phyloP scores from a whole-genome alignment of 2,888 invertebrate species.

The Tuberolachnus salignus region DNA sequence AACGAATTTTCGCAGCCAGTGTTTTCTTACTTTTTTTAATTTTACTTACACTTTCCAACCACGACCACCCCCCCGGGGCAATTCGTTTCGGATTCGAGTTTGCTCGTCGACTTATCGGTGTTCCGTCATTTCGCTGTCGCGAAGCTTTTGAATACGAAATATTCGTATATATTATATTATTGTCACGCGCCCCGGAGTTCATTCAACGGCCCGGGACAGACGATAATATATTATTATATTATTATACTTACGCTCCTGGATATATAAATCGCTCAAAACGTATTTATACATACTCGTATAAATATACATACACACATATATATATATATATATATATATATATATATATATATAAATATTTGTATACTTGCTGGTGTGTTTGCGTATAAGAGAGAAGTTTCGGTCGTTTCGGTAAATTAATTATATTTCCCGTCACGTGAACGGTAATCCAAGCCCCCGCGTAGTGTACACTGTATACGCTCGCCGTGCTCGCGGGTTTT shows the following conservation, averaged over 20 bases:
- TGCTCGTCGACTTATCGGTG: background rate
- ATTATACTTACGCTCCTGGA: slow-evolving; percentile 24
- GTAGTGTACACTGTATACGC: slow-evolving; percentile 15
- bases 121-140: background rate
- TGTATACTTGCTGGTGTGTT: slow-evolving; percentile 1
- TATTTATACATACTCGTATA: no score
- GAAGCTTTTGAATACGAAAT: background rate
- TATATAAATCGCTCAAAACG: background rate
- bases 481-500: background rate
- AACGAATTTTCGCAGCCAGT: background rate
- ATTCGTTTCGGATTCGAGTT: background rate
- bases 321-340: background rate
- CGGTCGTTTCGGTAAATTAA: slow-evolving; percentile 47
- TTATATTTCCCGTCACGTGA: slow-evolving; percentile 51
- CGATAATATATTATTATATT: slow-evolving; percentile 21
- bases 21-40: background rate
- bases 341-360: background rate
- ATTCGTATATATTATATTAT: slow-evolving; percentile 1
- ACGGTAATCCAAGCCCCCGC: slow-evolving; percentile 18
- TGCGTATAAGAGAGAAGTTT: slow-evolving; percentile 27
- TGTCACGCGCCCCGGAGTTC: slow-evolving; percentile 3
- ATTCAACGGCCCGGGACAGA: slow-evolving; percentile 27
- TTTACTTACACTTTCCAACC: no score
- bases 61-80: no score
- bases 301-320: background rate